phyloP scores from a whole-genome alignment of 2,113 vertebrate species.

The Pterocles burchelli region DNA sequence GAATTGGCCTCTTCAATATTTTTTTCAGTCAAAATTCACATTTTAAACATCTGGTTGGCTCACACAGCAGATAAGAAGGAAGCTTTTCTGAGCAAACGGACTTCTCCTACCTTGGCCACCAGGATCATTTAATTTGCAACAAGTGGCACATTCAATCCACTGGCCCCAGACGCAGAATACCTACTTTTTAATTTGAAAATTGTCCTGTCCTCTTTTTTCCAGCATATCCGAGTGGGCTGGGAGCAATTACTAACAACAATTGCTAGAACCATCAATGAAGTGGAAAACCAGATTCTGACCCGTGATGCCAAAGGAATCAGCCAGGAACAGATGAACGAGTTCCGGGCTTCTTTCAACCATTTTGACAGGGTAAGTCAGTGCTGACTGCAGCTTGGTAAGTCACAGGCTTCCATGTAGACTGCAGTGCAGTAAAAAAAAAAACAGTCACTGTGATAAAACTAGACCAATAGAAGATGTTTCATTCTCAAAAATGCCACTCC shows the following conservation, averaged over 20 bases:
- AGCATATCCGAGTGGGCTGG: slow-evolving; percentile 99
- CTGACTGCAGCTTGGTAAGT: not conserved
- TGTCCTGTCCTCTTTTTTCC: not conserved
- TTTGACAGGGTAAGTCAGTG: slow-evolving; percentile 91
- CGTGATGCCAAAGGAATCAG: slow-evolving; percentile 99
- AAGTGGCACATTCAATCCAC: not conserved
- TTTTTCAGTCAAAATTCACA: not conserved
- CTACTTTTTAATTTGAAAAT: not conserved
- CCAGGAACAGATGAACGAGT: slow-evolving; percentile 98
- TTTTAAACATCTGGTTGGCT: not conserved
- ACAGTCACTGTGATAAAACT: not conserved
- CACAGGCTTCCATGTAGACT: not conserved
- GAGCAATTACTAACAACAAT: slow-evolving; percentile 98
- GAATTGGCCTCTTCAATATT: not conserved
- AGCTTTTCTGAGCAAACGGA: not conserved
- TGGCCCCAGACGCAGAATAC: not conserved
- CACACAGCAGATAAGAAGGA: not conserved
- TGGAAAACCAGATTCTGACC: slow-evolving; percentile 98
- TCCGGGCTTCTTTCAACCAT: slow-evolving; percentile 98
- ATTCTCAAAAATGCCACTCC: not conserved
- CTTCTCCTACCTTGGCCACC: not conserved
- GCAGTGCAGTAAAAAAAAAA: not conserved
- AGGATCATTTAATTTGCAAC: not conserved
- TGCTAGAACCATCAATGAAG: slow-evolving; percentile 96
- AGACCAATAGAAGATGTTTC: not conserved